Conservation (phyloP, 35 echinoderm and acorn worm genomes). For the Acanthaster planci region DNA sequence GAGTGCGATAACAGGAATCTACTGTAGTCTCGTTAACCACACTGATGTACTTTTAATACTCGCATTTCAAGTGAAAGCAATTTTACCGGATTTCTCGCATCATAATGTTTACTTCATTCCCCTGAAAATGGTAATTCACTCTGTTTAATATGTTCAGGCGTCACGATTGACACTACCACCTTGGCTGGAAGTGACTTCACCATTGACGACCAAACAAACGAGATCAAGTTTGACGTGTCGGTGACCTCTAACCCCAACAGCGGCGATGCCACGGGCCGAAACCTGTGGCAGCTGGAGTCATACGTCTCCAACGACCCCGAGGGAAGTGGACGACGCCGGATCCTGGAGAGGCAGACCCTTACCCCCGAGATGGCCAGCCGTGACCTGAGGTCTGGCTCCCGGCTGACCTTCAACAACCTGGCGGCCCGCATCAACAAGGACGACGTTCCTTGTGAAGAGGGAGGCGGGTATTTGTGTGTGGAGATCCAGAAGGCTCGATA, state of each 20-base stretch:
- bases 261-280: slow-evolving; percentile 48
- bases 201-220: slow-evolving; percentile 27
- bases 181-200: neutral
- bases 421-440: slow-evolving; percentile 42
- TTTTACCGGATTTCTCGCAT: no score
- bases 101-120: no score
- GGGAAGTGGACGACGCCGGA: slow-evolving; percentile 36
- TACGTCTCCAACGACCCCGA: slow-evolving; percentile 47
- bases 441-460: slow-evolving; percentile 47
- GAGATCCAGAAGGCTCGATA: slow-evolving; percentile 40
- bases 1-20: no score
- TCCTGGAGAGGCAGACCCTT: slow-evolving; percentile 58
- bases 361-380: slow-evolving; percentile 36
- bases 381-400: slow-evolving; percentile 39
- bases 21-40: no score
- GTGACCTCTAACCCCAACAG: slow-evolving; percentile 51
- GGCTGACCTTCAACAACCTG: slow-evolving; percentile 60
- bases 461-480: slow-evolving; percentile 56
- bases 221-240: slow-evolving; percentile 46
- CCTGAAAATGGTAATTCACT: no score
- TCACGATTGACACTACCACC: neutral
- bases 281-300: slow-evolving; percentile 72
- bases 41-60: no score
- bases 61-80: no score
- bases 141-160: no score